Evolutionary conservation across 2,888 invertebrate genomes (phyloP), one percentile per base, ranked within the genome.

Genomic region (Dasysyrphus albostriatus): DNA sequence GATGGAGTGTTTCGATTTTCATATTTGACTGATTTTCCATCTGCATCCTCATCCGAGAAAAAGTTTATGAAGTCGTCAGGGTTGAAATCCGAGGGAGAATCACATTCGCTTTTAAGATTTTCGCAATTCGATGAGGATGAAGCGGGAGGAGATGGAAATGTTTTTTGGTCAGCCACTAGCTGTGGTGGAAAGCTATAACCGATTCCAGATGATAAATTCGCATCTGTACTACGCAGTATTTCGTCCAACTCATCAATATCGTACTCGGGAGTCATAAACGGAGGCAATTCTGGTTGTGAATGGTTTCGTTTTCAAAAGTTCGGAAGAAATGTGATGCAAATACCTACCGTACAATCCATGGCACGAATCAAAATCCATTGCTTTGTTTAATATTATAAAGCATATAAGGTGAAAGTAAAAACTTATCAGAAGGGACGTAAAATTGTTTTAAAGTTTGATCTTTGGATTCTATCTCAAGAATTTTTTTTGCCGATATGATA

Each of bases 11-110:
- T 89, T 0, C 92, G 90, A 58, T 89, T 88, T 47, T 70, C 88
- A 19, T 76, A 89, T 63, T 87, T 89, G 19, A 70, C 39, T 0
- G 83, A 81, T 59, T 88, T 88, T 4, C 77, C 77, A 9, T 90
- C 89, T 12, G 90, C 89, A 74, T 90, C 90, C 69, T 90, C 89
- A 32, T 89, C 90, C 51, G 89, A 89, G 5, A 90, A 88, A 16
- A 90, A 90, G 79, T 90, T 92, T 8, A 92, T 89, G 76, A 92
- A 91, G 63, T 92, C 91, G 73, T 91, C 91, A 1, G 91, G 90
- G 88, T 91, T 91, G 42, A 90, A 90, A 51, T 88, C 58, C 79
- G 88, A 34, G 81, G 88, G 44, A 61, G 88, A 16, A 16, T 67
- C 63, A 74, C 89, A 78, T 69, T 88, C 88, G 12, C 83, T 44